Evolutionary conservation across 2,888 invertebrate genomes (phyloP), one percentile per base, ranked within the genome.

Genomic region (Troides oblongomaculatus): DNA sequence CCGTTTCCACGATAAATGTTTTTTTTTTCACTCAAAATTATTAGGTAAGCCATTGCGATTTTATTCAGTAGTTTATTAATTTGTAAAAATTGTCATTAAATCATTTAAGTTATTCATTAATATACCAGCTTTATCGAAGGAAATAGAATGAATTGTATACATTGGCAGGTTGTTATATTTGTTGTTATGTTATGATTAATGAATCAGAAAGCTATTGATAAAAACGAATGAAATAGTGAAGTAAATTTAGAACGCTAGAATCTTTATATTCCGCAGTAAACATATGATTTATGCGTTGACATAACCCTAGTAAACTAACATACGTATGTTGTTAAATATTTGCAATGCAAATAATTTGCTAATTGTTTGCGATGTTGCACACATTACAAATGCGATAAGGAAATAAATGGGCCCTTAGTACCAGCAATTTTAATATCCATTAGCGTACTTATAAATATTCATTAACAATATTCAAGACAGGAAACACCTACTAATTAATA

Each of bases 341-440:
- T 64, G 59, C 68, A 68, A 60, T 68, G 68, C 68, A 68, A 68
- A 68, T 68, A 60, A 63, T 64, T 68, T 64, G 68, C 50, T 64
- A 68, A 68, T 68, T 68, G 59, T 43, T 43, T 23, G 68, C 39
- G 21, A 59, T 36, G 60, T 46, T 50, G 60, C 30, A 23, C 59
- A 25, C 30, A 58, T 59, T 50, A 14, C 14, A 18, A 23, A 25
- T 66, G 66, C 60, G 59, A 63, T 63, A 63, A 68, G 36, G 17
- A 63, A 63, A 58, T 43, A 59, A 53, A 68, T 17, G 23, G 63
- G 50, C 46, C 68, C 30, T 68, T 50, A 46, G 4, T 14, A 62
- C 30, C 14, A 25, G n/a, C 58, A 58, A 68, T 68, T 63, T 62
- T 53, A 43, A 58, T 63, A 68, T 60, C 60, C 50, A 66, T 60